Conservation (phyloP, 2,113 vertebrate species). For the Baryphthengus martii region DNA sequence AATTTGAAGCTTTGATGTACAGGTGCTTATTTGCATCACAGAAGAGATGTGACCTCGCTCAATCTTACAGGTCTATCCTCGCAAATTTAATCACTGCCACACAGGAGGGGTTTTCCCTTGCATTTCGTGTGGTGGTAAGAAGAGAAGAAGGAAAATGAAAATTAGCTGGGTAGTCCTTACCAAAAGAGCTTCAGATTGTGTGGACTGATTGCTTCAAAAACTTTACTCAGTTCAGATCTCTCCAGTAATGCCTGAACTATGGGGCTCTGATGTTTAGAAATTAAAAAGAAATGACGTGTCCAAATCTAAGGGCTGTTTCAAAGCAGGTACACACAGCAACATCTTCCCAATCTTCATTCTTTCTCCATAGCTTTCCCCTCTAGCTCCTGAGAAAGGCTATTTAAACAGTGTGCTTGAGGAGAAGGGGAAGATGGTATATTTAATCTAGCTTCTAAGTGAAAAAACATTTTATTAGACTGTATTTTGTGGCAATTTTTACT, state of each 20-base stretch:
- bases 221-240: not conserved
- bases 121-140: not conserved
- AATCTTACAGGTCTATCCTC: not conserved
- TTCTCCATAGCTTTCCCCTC: not conserved
- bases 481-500: not conserved
- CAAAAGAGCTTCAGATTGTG: not conserved
- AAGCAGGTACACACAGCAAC: not conserved
- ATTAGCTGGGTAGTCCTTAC: not conserved
- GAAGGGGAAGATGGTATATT: not conserved
- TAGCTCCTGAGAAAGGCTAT: not conserved
- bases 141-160: not conserved
- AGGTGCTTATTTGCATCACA: conserved; percentile 25
- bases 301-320: not conserved
- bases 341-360: not conserved
- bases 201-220: not conserved
- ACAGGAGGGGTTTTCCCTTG: not conserved
- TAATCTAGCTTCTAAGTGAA: not conserved
- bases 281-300: not conserved
- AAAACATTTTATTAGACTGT: not conserved
- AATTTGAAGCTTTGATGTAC: conserved; percentile 13
- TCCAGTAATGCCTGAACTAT: not conserved
- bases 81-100: not conserved
- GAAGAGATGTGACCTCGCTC: not conserved
- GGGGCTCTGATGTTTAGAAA: not conserved
- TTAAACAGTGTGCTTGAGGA: not conserved